Conservation (phyloP, 2,113 vertebrate genomes). For the Tragelaphus scriptus region DNA sequence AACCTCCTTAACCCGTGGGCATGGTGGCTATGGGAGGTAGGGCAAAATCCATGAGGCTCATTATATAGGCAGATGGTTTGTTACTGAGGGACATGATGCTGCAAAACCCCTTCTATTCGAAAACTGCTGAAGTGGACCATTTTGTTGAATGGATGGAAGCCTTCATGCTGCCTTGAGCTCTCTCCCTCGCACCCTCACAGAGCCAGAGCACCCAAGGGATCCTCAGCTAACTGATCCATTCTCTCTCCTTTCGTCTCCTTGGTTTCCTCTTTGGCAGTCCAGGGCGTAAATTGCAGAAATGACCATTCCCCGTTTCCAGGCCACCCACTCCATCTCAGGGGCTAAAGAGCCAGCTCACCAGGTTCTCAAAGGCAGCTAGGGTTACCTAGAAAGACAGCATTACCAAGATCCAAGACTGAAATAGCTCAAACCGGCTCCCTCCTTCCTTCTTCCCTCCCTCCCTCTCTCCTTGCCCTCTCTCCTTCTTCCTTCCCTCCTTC, state of each 20-base stretch:
- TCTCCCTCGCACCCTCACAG: fast-evolving
- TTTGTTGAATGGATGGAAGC: background rate
- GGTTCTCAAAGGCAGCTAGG: slow-evolving; percentile 60
- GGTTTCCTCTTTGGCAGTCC: slow-evolving; percentile 66
- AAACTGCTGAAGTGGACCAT: fast-evolving
- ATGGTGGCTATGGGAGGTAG: fast-evolving
- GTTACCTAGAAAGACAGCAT: slow-evolving; percentile 65
- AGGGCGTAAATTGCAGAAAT: slow-evolving; percentile 60
- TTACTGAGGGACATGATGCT: fast-evolving
- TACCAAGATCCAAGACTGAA: slow-evolving; percentile 16
- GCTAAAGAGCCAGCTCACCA: slow-evolving; percentile 65
- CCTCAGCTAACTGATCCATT: background rate
- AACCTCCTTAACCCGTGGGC: background rate
- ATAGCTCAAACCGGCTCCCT: background rate
- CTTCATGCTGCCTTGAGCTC: fast-evolving
- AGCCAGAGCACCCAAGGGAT: fast-evolving
- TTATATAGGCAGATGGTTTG: fast-evolving
- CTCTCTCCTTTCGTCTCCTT: slow-evolving; percentile 39
- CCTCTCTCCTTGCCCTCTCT: background rate
- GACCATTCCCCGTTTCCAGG: slow-evolving; percentile 68
- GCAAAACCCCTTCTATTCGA: too few relatives aligned
- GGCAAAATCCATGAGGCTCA: fast-evolving
- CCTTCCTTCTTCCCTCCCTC: background rate
- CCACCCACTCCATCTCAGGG: slow-evolving; percentile 69
- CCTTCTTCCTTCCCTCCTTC: too few relatives aligned